Evolutionary conservation across 2,888 invertebrate genomes (phyloP), one percentile per base, ranked within the genome.

Genomic region (Holacanthella duospinosa): DNA sequence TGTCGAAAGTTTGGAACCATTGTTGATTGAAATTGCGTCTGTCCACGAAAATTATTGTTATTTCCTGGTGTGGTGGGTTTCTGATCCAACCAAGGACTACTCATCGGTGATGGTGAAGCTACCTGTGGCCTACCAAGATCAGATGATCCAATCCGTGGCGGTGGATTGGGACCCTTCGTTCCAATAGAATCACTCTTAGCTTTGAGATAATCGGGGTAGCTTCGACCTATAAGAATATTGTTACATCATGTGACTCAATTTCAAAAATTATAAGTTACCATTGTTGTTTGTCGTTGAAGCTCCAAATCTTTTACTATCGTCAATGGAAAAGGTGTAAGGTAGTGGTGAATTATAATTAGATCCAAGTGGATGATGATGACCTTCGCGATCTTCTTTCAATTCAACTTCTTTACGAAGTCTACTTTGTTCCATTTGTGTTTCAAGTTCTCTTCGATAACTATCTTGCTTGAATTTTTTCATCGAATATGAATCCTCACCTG

Each of bases 311-410:
- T n/a, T n/a, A 12, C 25, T 36, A 19, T 56, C 36, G 9, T 36
- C 36, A 36, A 43, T 21, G 63, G 59, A 54, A 60, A 56, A 29
- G 36, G 56, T 56, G 56, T 16, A 43, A 55, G 57, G 29, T 43
- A 48, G 26, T 53, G 29, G 29, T 29, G 54, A 26, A 61, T 61
- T 4, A 56, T 55, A 55, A 26, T 55, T 55, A 2, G 63, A 60
- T 56, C 69, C 69, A 29, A 70, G 59, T 43, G 70, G 70, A 68
- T 69, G 69, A 60, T 65, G 60, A 29, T 60, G 58, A n/a, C 26
- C 36, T 44, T 66, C 66, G 56, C 55, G 61, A 21, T 64, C 63
- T 21, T 63, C 59, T 29, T 64, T 60, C 26, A 58, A 57, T 43
- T 70, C 68, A 53, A 64, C 66, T 29, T 62, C 60, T 44, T 61